These are phyloP conservation scores for Drosophila melanica DNA, from an alignment of 1,140 invertebrate species.

Conservation along the genomic window DNA sequence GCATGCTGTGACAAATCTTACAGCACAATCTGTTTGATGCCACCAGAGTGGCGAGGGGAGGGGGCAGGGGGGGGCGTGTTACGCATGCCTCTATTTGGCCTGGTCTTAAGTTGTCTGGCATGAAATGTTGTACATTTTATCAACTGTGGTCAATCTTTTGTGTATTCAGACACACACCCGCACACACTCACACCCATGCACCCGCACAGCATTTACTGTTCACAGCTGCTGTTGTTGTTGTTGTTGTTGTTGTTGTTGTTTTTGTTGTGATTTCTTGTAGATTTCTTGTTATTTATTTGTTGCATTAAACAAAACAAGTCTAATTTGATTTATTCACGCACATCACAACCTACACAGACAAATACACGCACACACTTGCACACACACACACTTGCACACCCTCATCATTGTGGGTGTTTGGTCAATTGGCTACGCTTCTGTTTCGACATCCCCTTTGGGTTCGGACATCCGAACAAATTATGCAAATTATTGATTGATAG, in stretches of 20 bases:
- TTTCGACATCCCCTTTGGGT: constrained; percentile 1
- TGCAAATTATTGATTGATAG: constrained; percentile 58
- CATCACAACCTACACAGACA: constrained; percentile 20
- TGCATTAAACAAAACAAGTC: constrained; percentile 75
- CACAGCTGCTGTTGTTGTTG: constrained; percentile 26
- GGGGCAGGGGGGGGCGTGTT: no score
- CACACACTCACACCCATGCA: background rate
- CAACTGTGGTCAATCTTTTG: constrained; percentile 56
- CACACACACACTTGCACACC: constrained; percentile 3
- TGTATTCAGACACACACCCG: constrained; percentile 14
- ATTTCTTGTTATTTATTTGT: constrained; percentile 81
- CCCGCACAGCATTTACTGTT: constrained; percentile 3
- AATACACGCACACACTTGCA: constrained; percentile 7
- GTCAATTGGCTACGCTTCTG: background rate
- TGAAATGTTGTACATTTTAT: constrained; percentile 73
- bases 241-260: constrained; percentile 44
- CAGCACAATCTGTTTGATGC: constrained; percentile 43
- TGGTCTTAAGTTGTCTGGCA: constrained; percentile 60
- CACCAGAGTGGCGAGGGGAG: background rate
- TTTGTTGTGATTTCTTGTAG: constrained; percentile 73
- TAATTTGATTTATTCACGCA: constrained; percentile 75
- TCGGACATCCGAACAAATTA: constrained; percentile 17
- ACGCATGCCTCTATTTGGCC: background rate
- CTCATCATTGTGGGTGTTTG: constrained; percentile 4
- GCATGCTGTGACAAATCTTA: constrained; percentile 47